Evolutionary conservation across 2,113 vertebrate genomes (phyloP).

Genomic region (Protobothrops flavoviridis): DNA sequence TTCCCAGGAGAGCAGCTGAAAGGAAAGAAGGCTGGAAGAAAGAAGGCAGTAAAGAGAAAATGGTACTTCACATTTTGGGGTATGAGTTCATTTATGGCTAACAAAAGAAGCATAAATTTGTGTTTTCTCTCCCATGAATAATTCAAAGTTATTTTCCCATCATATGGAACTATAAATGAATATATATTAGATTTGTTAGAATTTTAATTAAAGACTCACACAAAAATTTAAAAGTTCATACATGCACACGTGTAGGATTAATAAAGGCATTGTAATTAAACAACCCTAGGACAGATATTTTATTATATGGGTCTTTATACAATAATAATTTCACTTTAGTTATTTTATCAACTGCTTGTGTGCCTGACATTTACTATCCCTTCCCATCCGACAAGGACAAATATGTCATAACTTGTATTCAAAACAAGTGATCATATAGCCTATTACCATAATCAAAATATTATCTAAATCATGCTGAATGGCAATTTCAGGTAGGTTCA

Average conservation of each 20-base stretch:
- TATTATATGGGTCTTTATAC: background rate
- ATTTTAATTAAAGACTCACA: background rate
- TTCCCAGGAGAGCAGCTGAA: background rate
- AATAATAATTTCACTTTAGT: background rate
- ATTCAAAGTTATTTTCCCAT: background rate
- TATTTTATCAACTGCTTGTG: background rate
- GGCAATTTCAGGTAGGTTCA: background rate
- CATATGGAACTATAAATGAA: background rate
- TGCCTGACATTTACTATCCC: background rate
- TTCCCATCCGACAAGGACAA: background rate
- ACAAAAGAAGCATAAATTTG: background rate
- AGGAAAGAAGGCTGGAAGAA: background rate
- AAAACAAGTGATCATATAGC: background rate
- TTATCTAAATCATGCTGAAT: background rate
- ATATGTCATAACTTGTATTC: background rate
- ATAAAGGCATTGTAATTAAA: background rate
- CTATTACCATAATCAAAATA: constrained; percentile 23
- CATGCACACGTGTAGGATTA: background rate
- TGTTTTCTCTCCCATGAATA: background rate
- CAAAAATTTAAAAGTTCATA: background rate
- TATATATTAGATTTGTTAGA: background rate
- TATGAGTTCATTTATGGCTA: background rate
- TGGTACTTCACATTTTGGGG: background rate
- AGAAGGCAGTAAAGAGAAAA: background rate
- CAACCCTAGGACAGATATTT: background rate